Base-by-base conservation (phyloP, 2,888 invertebrate genomes). In the Hirtodrosophila trivittata region DNA sequence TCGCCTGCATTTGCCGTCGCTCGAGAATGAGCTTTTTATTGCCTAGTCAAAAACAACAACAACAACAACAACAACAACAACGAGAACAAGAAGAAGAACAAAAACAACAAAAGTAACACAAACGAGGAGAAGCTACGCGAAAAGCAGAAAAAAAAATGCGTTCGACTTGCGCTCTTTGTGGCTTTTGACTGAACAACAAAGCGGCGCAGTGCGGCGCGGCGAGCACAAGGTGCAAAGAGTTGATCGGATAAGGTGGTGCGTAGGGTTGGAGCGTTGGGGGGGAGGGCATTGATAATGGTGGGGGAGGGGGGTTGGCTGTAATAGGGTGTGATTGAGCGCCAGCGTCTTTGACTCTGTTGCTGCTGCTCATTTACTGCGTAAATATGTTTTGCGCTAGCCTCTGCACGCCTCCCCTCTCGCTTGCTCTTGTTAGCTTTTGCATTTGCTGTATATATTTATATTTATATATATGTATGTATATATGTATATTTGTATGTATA, bases 351-450 rank as follows among this genome's bases (percentile, higher is more conserved):
- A 71, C 74, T 76, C 62, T 66, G 46, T 52, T 41, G 42, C 51
- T 57, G 55, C 28, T 62, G 66, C 58, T 75, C 75, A 58, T 67
- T 81, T 60, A 65, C 83, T 82, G 82, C 82, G 84, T 82, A 81
- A 81, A 77, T 77, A 72, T 77, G 70, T 47, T 70, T 42, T 10
- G 18, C 18, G 37, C 38, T 28, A 45, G 35, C 30, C 25, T 16
- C n/a, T n/a, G n/a, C n/a, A n/a, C n/a, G n/a, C n/a, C n/a, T n/a
- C n/a, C n/a, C n/a, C n/a, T 46, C 18, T 21, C 5, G 3, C 3
- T 5, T 58, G 39, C 69, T 66, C 69, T 66, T 49, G 37, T 25
- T 26, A 32, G 57, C 58, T 54, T 30, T 54, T 51, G 32, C 39
- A 16, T 13, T 47, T 45, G 37, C 52, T 54, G 28, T 43, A 51